Evolutionary conservation across 2,888 invertebrate species (phyloP).

Genomic region (Junonia oenone): DNA sequence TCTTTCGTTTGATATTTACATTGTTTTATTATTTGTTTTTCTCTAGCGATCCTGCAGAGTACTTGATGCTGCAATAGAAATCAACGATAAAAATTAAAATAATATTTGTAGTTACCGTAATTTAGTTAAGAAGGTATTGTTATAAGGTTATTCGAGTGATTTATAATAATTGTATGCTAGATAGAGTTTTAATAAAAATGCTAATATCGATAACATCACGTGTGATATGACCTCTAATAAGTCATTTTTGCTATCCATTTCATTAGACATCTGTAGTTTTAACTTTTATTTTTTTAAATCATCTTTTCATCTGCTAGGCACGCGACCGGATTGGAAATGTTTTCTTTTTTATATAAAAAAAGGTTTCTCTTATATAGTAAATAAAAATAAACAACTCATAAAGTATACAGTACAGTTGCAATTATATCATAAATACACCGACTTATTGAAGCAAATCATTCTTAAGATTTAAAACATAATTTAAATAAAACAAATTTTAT

Average conservation of each 20-base stretch:
- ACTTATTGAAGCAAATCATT: too few relatives aligned
- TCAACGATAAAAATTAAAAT: constrained; percentile 44
- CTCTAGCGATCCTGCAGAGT: constrained; percentile 57
- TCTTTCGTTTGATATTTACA: background rate
- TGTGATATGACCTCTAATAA: background rate
- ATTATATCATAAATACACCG: too few relatives aligned
- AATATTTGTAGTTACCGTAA: constrained; percentile 25
- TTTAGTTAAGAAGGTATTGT: constrained; percentile 37
- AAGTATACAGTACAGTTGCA: too few relatives aligned
- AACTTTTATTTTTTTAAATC: background rate
- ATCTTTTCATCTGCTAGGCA: background rate
- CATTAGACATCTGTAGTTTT: background rate
- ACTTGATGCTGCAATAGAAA: constrained; percentile 48
- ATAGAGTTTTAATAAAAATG: background rate
- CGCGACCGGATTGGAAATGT: background rate
- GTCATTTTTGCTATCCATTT: background rate
- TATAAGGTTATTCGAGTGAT: constrained; percentile 7
- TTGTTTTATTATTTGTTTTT: constrained; percentile 29
- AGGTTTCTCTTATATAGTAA: too few relatives aligned
- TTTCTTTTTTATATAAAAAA: background rate
- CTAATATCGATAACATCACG: too few relatives aligned
- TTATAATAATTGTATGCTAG: constrained; percentile 4
- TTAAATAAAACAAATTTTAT: too few relatives aligned
- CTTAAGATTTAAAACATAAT: too few relatives aligned
- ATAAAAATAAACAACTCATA: too few relatives aligned